Base-by-base conservation (phyloP, 2,113 vertebrate genomes). In the Hyaena hyaena region DNA sequence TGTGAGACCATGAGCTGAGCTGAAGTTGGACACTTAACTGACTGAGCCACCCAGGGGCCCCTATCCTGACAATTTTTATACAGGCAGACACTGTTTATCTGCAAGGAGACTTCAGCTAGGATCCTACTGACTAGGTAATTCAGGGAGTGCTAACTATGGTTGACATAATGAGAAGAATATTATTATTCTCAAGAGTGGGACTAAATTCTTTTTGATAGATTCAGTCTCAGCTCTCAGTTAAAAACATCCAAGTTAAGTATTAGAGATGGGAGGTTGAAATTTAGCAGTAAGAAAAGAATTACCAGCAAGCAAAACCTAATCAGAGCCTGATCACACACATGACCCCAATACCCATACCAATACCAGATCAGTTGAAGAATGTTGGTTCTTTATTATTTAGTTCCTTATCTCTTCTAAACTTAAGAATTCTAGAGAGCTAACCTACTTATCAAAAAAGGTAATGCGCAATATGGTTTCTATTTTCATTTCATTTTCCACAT, bases 401-500 rank as follows among this genome's bases (percentile, higher is more conserved):
- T 95, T 83, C 68, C n/a, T 90, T 45, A 71, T 87, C 16, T 91
- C 50, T 91, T 53, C 86, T 93, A 93, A 95, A 80, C 55, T 73
- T 33, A 33, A 74, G 39, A 81, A 87, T 86, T 95, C 80, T 90
- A 63, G 66, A 88, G 31, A 90, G 19, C 35, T 96, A 97, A 93
- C 79, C 71, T 97, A 95, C 61, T 73, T 96, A 69, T 93, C 58
- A n/a, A 87, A 87, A 95, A 95, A 79, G 45, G 55, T 91, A 89
- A 35, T 24, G 55, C 33, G 88, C 35, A 88, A 85, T 90, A 96
- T 93, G 53, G 53, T 82, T 96, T 93, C 95, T 93, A 96, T 96
- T 96, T 97, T 93, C 90, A 93, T 89, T 90, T 33, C 58, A 23
- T 89, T 96, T 93, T 88, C 33, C 77, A 93, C 81, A 82, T 89